phyloP scores from a whole-genome alignment of 1,140 invertebrate genomes.

The Bombyx mandarina region DNA sequence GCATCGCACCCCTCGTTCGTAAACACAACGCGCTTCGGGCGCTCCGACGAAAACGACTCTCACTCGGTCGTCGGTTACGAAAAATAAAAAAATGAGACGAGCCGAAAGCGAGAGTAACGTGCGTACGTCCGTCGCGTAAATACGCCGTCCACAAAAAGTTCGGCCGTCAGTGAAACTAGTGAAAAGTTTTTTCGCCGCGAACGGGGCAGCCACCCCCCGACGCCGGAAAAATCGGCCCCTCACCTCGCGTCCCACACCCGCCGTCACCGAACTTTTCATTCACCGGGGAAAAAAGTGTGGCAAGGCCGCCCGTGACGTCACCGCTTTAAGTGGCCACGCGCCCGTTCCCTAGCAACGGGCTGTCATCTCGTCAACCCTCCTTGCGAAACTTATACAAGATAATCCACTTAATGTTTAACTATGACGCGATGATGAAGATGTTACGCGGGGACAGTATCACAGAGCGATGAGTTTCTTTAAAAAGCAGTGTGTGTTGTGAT shows the following conservation, averaged over 20 bases:
- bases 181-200: slow-evolving; percentile 65
- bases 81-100: slow-evolving; percentile 29
- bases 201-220: slow-evolving; percentile 56
- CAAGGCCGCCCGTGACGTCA: slow-evolving; percentile 73
- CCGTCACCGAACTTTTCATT: slow-evolving; percentile 73
- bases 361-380: slow-evolving; percentile 29
- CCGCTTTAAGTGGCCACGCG: slow-evolving; percentile 69
- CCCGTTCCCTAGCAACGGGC: slow-evolving; percentile 71
- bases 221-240: slow-evolving; percentile 64
- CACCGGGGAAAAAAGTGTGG: slow-evolving; percentile 74
- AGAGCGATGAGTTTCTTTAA: slow-evolving; percentile 23
- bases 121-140: slow-evolving; percentile 54
- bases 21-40: slow-evolving; percentile 16
- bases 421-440: slow-evolving; percentile 23
- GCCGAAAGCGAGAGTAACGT: slow-evolving; percentile 51
- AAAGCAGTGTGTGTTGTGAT: slow-evolving; percentile 45
- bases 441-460: slow-evolving; percentile 23
- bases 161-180: slow-evolving; percentile 64
- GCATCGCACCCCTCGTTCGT: slow-evolving; percentile 27
- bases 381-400: slow-evolving; percentile 5
- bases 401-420: neutral
- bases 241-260: slow-evolving; percentile 48
- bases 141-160: slow-evolving; percentile 57
- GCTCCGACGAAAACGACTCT: slow-evolving; percentile 22
- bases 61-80: neutral